Conservation (phyloP, 2,797 vertebrate genomes). For the Anolis apletophallus region DNA sequence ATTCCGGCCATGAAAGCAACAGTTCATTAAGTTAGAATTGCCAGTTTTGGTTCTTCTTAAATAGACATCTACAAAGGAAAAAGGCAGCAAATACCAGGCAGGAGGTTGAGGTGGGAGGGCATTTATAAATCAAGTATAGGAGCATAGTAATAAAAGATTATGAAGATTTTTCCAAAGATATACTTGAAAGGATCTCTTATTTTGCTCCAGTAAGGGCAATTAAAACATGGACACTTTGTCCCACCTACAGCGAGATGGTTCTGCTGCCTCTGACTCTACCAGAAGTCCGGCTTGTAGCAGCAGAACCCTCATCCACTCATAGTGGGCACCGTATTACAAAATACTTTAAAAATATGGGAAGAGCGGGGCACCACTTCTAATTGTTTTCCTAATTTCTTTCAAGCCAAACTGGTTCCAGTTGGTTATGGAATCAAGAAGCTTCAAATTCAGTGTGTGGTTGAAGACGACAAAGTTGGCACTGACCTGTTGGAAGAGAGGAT, state of each 20-base stretch:
- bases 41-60: too few relatives aligned
- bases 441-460: slow-evolving; percentile 95
- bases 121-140: too few relatives aligned
- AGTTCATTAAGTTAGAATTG: too few relatives aligned
- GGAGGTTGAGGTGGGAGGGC: too few relatives aligned
- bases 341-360: neutral
- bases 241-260: neutral
- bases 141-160: too few relatives aligned
- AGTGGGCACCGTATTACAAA: neutral
- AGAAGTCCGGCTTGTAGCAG: neutral
- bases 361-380: neutral
- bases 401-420: slow-evolving; percentile 94
- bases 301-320: neutral
- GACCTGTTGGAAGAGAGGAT: slow-evolving; percentile 94
- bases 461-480: slow-evolving; percentile 97
- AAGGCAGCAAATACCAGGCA: too few relatives aligned
- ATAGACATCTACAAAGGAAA: too few relatives aligned
- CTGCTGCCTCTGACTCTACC: neutral
- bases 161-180: too few relatives aligned
- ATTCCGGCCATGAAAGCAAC: too few relatives aligned
- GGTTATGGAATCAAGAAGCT: slow-evolving; percentile 99
- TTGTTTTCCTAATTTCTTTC: neutral
- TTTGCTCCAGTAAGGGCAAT: neutral
- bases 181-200: neutral
- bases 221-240: too few relatives aligned